phyloP scores from a whole-genome alignment of 1,140 invertebrate species.

The Drosophila lacertosa region DNA sequence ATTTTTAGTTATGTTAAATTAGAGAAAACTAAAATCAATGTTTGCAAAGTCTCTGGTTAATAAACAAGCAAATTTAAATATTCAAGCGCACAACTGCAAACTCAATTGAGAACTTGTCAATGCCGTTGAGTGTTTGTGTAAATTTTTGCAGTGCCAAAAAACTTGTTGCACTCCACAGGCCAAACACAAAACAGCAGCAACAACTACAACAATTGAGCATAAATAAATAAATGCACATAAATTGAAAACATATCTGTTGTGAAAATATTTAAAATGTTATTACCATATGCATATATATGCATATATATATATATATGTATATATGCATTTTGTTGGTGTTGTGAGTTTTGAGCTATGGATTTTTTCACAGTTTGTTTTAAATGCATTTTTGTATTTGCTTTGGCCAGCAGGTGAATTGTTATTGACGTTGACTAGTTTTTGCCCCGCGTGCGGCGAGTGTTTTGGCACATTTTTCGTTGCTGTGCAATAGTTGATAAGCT shows the following conservation, averaged over 20 bases:
- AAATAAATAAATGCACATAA: conserved; percentile 17
- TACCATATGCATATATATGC: conserved; percentile 2
- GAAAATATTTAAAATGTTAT: conserved; percentile 27
- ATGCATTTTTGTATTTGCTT: conserved; percentile 23
- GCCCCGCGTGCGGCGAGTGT: conserved; percentile 17
- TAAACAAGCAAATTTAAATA: not conserved
- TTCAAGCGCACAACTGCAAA: not conserved
- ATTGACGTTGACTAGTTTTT: conserved; percentile 48
- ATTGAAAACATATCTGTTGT: conserved; percentile 9
- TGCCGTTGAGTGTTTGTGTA: conserved; percentile 8
- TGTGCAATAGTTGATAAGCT: conserved; percentile 74
- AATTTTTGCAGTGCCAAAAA: conserved; percentile 10
- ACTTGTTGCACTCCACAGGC: conserved; percentile 4
- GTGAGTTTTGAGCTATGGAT: conserved; percentile 6
- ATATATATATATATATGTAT: conserved; percentile 2
- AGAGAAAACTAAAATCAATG: too few relatives aligned
- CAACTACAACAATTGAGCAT: conserved; percentile 8
- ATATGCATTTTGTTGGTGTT: conserved; percentile 8
- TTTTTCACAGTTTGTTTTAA: conserved; percentile 4
- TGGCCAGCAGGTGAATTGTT: conserved; percentile 39
- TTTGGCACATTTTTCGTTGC: conserved; percentile 43
- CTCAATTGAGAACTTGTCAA: conserved; percentile 14
- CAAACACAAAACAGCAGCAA: not conserved
- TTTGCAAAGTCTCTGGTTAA: too few relatives aligned
- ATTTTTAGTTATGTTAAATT: too few relatives aligned